Conservation (phyloP, 2,113 vertebrate genomes). For the Cephalopterus ornatus region DNA sequence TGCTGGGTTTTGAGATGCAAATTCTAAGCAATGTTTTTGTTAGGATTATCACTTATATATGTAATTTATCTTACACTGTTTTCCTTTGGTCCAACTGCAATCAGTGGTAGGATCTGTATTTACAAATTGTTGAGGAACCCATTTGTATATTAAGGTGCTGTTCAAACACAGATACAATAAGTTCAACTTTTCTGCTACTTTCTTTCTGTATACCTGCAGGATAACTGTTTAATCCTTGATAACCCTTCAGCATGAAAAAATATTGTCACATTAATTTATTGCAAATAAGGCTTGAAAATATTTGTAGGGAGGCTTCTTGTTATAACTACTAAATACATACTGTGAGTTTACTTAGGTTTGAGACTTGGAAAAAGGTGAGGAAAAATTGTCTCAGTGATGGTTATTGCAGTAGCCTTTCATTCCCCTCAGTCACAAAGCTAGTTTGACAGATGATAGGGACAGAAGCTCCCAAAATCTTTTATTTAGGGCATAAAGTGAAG, state of each 20-base stretch:
- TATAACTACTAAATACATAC: not conserved
- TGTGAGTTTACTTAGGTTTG: not conserved
- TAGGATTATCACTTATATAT: not conserved
- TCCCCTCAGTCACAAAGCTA: not conserved
- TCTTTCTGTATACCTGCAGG: not conserved
- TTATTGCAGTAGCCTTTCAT: not conserved
- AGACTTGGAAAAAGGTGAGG: not conserved
- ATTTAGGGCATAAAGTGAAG: not conserved
- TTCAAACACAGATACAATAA: not conserved
- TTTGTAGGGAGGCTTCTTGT: not conserved
- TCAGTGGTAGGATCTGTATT: not conserved
- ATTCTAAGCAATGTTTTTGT: not conserved
- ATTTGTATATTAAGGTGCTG: not conserved
- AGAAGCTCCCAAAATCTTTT: not conserved
- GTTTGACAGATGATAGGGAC: not conserved
- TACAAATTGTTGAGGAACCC: not conserved
- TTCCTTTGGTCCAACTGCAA: not conserved
- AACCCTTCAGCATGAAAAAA: not conserved
- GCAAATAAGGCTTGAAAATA: not conserved
- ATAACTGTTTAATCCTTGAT: not conserved
- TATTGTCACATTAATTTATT: not conserved
- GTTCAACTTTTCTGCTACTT: not conserved
- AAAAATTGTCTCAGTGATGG: not conserved
- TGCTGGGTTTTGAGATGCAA: not conserved
- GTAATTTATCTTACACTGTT: not conserved